These are phyloP conservation scores for Meandrina meandrites DNA, from an alignment of 92 coral and sea anemone species.

Conservation along the genomic window DNA sequence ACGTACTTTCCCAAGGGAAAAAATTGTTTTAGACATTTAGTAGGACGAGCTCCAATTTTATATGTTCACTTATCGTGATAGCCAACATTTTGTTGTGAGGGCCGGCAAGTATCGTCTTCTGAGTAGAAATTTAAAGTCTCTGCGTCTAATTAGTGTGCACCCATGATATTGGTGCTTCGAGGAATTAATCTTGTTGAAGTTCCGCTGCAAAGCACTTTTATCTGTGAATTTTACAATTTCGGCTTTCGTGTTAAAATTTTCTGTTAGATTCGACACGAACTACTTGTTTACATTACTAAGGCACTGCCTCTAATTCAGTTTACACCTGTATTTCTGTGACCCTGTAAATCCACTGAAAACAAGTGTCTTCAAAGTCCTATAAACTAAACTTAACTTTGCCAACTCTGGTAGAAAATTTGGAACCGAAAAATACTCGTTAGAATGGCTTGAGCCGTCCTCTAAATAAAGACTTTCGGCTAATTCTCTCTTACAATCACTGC, in stretches of 20 bases:
- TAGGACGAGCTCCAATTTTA: not conserved
- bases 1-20: not conserved
- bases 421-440: not conserved
- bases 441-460: not conserved
- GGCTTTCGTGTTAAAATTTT: not conserved
- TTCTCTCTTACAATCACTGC: not conserved
- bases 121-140: not conserved
- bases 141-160: not conserved
- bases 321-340: not conserved
- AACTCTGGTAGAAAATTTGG: not conserved
- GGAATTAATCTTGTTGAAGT: conserved; percentile 8
- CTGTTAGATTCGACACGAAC: not conserved
- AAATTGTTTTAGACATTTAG: not conserved
- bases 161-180: conserved; percentile 10
- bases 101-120: not conserved
- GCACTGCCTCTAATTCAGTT: not conserved
- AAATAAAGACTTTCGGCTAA: not conserved
- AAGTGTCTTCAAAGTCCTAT: not conserved
- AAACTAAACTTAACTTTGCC: not conserved
- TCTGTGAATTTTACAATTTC: not conserved
- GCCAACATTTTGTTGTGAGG: not conserved
- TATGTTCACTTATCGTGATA: not conserved
- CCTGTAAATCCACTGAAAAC: not conserved
- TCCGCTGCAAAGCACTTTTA: conserved; percentile 6
- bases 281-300: not conserved